Percentiles rank a stretch among this genome's conserved stretches.
Evolutionary conservation across 2,888 invertebrate genomes (phyloP).

Genomic region (Chloroclystis v-ata): DNA sequence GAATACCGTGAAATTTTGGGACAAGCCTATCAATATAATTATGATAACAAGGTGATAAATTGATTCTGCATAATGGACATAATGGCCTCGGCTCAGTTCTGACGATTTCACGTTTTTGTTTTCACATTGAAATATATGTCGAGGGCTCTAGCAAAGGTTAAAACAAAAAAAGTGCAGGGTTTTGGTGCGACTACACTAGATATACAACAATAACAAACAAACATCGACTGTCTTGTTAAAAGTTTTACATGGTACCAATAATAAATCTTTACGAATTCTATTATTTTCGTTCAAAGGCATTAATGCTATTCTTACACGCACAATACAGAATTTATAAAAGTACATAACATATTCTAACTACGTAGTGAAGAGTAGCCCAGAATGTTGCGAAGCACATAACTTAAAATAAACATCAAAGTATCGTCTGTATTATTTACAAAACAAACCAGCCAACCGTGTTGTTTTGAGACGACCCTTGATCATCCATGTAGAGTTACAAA

Average conservation of each 20-base stretch:
- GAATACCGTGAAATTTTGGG: conserved; percentile 21
- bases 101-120: conserved; percentile 75
- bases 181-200: conserved; percentile 28
- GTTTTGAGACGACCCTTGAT: conserved; percentile 2
- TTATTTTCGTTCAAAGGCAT: conserved; percentile 8
- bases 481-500: conserved; percentile 5
- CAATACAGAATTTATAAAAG: neutral
- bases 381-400: neutral
- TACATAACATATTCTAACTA: no score
- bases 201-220: conserved; percentile 1
- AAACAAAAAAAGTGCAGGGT: conserved; percentile 44
- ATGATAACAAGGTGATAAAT: conserved; percentile 47
- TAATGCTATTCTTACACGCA: conserved; percentile 5
- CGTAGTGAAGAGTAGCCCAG: neutral
- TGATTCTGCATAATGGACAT: conserved; percentile 55
- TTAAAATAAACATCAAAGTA: no score
- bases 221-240: neutral
- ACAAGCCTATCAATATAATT: conserved; percentile 42
- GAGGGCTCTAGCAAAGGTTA: conserved; percentile 73
- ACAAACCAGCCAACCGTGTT: neutral
- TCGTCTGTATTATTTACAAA: neutral
- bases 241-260: neutral
- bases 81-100: conserved; percentile 61
- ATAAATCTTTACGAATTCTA: conserved; percentile 10
- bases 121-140: conserved; percentile 74